Conservation (phyloP, 2,888 invertebrate genomes). For the Oligia latruncula region DNA sequence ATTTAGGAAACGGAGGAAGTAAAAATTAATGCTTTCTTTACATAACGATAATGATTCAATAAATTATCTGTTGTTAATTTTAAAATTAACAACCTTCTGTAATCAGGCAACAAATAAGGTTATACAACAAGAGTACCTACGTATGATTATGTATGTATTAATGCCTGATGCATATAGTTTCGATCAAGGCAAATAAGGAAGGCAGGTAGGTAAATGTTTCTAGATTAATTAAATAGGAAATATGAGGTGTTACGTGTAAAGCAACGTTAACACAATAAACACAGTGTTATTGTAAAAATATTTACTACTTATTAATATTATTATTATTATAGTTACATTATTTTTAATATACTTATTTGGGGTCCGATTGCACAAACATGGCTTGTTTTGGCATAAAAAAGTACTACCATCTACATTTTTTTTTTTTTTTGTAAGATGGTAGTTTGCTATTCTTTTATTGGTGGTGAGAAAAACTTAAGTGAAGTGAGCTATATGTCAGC, state of each 20-base stretch:
- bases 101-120: slow-evolving; percentile 21
- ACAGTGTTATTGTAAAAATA: neutral
- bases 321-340: neutral
- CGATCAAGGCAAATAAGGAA: neutral
- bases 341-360: neutral
- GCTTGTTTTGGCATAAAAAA: neutral
- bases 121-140: slow-evolving; percentile 11
- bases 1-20: slow-evolving; percentile 9
- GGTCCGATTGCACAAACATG: neutral
- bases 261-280: neutral
- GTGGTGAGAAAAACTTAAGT: neutral
- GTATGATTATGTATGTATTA: neutral
- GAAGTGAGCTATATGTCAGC: neutral
- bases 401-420: no score
- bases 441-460: neutral
- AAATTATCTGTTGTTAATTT: slow-evolving; percentile 21
- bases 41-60: slow-evolving; percentile 26
- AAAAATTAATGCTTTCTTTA: slow-evolving; percentile 20
- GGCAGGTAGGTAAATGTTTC: neutral
- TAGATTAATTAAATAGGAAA: slow-evolving; percentile 15
- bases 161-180: neutral
- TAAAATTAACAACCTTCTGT: neutral
- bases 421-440: neutral
- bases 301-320: neutral
- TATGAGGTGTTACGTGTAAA: neutral